Evolutionary conservation across 2,113 vertebrate species (phyloP), one percentile per base, ranked within the genome.

Genomic region (Acrocephalus kingi): DNA sequence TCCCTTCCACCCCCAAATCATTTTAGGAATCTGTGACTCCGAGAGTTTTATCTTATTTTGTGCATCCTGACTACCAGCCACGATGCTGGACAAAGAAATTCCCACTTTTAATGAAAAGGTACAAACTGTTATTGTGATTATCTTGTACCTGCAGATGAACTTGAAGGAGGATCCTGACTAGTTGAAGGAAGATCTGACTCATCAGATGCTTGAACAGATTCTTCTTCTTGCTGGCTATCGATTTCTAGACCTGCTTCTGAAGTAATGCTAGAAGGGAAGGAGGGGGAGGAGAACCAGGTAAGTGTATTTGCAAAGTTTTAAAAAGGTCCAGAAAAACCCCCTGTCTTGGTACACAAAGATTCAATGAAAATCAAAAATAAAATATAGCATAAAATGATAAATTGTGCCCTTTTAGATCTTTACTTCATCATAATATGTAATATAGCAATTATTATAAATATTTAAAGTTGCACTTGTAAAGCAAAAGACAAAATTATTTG

Each of bases 161-260:
- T 99, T 7, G 99, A 99, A 33, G 99, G 99, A n/a, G 99, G 99
- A 88, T 99, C 99, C 96, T 99, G 99, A 96, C 99, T 99, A 89
- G 99, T 99, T 4, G 99, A 99, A 61, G 99, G 98, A 81, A 99
- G 98, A 91, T 98, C 98, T 69, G 98, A 97, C 52, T 99, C 99
- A 93, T 99, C 99, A 76, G 98, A 98, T 3, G 98, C 97, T 89
- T 99, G 99, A 74, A 98, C 97, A 58, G 98, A 96, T 87, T 99
- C 99, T 89, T 99, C 99, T 73, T 99, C 99, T 69, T 98, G 98
- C 93, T 99, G 99, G 46, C 99, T 99, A 75, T 98, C 98, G 1
- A 99, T 96, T 94, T 99, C 99, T 67, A 99, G 82, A 18, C 98
- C 98, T n/a, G 97, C 98, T 91, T 99, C 99, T 56, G 98, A 98